Base-by-base conservation (phyloP, 2,797 vertebrate genomes). In the Hoplostethus atlanticus region DNA sequence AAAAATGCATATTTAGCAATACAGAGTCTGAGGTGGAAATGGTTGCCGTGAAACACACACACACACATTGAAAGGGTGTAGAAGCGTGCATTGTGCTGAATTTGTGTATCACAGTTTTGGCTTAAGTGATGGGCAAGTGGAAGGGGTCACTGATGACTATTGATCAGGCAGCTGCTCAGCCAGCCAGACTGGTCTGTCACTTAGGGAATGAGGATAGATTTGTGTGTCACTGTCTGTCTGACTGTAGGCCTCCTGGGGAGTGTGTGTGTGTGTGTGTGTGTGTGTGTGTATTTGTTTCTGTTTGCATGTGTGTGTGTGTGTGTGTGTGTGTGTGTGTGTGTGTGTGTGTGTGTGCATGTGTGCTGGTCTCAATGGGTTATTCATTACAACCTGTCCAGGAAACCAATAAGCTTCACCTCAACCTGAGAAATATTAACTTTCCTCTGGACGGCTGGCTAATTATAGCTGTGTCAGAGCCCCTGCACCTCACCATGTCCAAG, bases 101-200 rank as follows among this genome's bases (percentile, higher is more conserved):
- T 89, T 72, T 82, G 81, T 85, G 87, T 84, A 81, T 88, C 86
- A 79, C 76, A 83, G 71, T 83, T 87, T 80, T 66, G 64, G 67
- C 84, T 89, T 83, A 88, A 86, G 84, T 90, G 86, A 86, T 75
- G 71, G 81, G 76, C 85, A 83, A 91, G 84, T 83, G 81, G 83
- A 89, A 71, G 79, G 90, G 89, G 91, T 94, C 91, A 92, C 84
- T 94, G 93, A 94, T 95, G 91, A 93, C 86, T 94, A 95, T 95
- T 91, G 94, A 95, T 94, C 87, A 90, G 89, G 80, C 78, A 53
- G 84, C 84, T 87, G 91, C 93, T 92, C 90, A 77, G 88, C 71
- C 84, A 75, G 91, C 71, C 78, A 17, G 79, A 79, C 72, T 51
- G 59, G 75, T 89, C 86, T 87, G 79, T 91, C 90, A 91, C 82